Conservation (phyloP, 1,140 invertebrate species). For the Cepaea nemoralis region DNA sequence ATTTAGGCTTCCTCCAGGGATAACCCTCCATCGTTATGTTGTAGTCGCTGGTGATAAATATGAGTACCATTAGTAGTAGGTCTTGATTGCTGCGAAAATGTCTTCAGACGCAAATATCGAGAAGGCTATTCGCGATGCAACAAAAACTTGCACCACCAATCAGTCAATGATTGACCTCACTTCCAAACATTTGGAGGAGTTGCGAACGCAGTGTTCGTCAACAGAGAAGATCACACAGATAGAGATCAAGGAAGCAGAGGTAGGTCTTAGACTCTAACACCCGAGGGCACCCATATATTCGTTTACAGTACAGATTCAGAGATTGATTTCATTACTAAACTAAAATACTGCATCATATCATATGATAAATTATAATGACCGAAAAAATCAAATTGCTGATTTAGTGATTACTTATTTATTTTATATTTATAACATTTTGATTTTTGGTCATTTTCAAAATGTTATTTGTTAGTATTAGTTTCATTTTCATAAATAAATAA, state of each 20-base stretch:
- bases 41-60: neutral
- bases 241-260: slow-evolving; percentile 93
- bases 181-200: slow-evolving; percentile 88
- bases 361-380: too few species aligned
- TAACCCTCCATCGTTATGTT: slow-evolving; percentile 16
- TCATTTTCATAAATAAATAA: too few species aligned
- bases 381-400: too few species aligned
- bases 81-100: slow-evolving; percentile 52
- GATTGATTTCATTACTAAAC: too few species aligned
- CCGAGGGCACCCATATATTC: too few species aligned
- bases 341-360: too few species aligned
- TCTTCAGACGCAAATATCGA: slow-evolving; percentile 61
- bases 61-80: slow-evolving; percentile 32
- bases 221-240: slow-evolving; percentile 93
- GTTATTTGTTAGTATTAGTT: too few species aligned
- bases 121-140: slow-evolving; percentile 63
- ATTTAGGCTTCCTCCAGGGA: slow-evolving; percentile 8
- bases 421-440: too few species aligned
- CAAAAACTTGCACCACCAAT: slow-evolving; percentile 72
- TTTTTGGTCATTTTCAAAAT: too few species aligned
- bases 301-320: too few species aligned
- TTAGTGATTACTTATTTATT: too few species aligned
- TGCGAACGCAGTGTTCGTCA: slow-evolving; percentile 91
- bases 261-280: too few species aligned
- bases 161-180: slow-evolving; percentile 96